Conservation (phyloP, 2,888 invertebrate species). For the Drosophila limbata region DNA sequence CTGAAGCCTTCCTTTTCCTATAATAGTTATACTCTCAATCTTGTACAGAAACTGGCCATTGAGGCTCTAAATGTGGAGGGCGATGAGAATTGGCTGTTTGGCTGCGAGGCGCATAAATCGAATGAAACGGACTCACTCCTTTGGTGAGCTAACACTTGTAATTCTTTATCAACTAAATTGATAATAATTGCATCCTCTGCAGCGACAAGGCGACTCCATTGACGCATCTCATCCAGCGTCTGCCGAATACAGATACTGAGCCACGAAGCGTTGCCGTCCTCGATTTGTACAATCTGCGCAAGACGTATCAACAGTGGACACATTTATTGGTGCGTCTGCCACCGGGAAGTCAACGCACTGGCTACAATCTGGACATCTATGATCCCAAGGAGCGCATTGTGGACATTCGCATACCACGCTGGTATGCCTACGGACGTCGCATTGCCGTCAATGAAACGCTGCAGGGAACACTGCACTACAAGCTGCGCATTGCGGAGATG, state of each 20-base stretch:
- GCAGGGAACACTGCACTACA: constrained; percentile 87
- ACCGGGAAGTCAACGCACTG: constrained; percentile 85
- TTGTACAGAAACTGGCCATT: constrained; percentile 86
- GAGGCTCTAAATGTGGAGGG: constrained; percentile 89
- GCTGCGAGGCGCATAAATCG: constrained; percentile 88
- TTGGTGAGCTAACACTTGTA: constrained; percentile 41
- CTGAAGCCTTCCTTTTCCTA: too few species aligned
- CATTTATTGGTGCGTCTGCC: constrained; percentile 90
- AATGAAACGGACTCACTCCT: constrained; percentile 27
- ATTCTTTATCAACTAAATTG: neutral
- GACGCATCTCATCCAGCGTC: constrained; percentile 87
- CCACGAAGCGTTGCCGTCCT: constrained; percentile 86
- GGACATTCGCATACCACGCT: constrained; percentile 83
- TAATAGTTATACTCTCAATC: neutral
- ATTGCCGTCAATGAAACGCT: constrained; percentile 87
- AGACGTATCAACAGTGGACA: constrained; percentile 87
- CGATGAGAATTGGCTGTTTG: constrained; percentile 91
- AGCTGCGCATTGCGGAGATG: constrained; percentile 87
- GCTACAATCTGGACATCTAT: constrained; percentile 89
- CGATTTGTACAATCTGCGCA: constrained; percentile 88
- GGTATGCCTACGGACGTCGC: constrained; percentile 84
- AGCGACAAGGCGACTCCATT: constrained; percentile 87
- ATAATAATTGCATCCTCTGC: neutral
- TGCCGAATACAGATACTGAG: constrained; percentile 85
- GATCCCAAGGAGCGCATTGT: constrained; percentile 85